phyloP scores from a whole-genome alignment of 2,888 invertebrate species.

The Nycteola revayana region DNA sequence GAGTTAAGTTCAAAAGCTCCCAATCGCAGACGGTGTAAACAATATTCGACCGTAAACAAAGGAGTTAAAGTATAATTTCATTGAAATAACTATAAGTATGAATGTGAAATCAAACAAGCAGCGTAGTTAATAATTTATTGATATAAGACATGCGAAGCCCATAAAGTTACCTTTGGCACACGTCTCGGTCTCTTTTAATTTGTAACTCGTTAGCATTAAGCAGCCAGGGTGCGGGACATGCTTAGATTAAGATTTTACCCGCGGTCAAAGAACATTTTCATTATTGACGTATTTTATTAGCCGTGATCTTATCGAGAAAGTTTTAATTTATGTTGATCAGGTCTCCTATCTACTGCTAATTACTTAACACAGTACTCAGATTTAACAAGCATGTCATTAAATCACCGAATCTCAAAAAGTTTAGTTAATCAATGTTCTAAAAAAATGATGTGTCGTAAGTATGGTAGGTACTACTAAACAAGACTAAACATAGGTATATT shows the following conservation, averaged over 20 bases:
- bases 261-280: conserved; percentile 41
- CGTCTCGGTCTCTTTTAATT: conserved; percentile 78
- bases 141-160: conserved; percentile 81
- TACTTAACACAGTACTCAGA: conserved; percentile 23
- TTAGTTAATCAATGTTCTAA: background rate
- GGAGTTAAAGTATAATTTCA: conserved; percentile 60
- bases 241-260: conserved; percentile 69
- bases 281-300: conserved; percentile 45
- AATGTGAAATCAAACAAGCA: conserved; percentile 77
- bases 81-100: conserved; percentile 55
- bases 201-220: conserved; percentile 77
- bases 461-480: background rate
- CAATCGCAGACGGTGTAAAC: conserved; percentile 30
- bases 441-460: background rate
- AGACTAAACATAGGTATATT: conserved; percentile 18
- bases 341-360: conserved; percentile 33
- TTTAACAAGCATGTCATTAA: conserved; percentile 1
- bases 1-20: conserved; percentile 60
- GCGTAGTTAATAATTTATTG: conserved; percentile 81
- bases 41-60: conserved; percentile 59
- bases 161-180: conserved; percentile 80
- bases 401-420: conserved; percentile 3
- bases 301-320: conserved; percentile 37
- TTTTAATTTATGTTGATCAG: conserved; percentile 42
- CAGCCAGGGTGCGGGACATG: conserved; percentile 45